Percentiles rank a stretch among this genome's conserved stretches.
Evolutionary conservation across 1,140 invertebrate genomes (phyloP).

Genomic region (Penaeus vannamei): DNA sequence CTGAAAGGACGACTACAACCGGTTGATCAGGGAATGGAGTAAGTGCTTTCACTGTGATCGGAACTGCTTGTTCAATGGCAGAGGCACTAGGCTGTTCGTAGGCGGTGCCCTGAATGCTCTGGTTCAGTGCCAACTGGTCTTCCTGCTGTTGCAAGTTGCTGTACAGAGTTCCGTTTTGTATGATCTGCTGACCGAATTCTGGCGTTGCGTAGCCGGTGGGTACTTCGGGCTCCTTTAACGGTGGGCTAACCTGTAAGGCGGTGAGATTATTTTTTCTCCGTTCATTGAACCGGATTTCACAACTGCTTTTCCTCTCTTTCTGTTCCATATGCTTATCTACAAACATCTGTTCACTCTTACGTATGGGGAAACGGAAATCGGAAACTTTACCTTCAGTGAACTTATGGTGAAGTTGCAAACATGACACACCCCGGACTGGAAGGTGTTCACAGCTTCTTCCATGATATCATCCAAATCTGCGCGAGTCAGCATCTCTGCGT

Average conservation of each 20-base stretch:
- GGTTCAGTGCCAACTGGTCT: conserved; percentile 14
- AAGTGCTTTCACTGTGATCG: neutral
- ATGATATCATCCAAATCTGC: neutral
- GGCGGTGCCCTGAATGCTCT: conserved; percentile 12
- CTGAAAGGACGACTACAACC: neutral
- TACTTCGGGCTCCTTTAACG: neutral
- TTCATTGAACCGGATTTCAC: no score
- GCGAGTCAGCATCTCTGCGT: neutral
- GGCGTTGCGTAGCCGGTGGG: neutral
- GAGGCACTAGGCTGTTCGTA: conserved; percentile 19
- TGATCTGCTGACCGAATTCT: conserved; percentile 3
- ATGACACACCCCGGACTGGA: conserved; percentile 9
- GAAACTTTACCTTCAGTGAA: neutral
- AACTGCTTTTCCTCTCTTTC: no score
- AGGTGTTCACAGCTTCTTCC: conserved; percentile 12
- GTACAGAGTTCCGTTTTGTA: conserved; percentile 23
- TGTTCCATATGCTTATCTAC: no score
- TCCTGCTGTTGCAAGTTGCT: conserved; percentile 46
- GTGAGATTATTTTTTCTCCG: neutral
- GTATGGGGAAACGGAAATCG: neutral
- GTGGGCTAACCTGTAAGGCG: neutral
- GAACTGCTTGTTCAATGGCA: neutral
- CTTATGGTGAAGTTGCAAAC: neutral
- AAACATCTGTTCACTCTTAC: neutral
- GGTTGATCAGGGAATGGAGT: neutral